These are phyloP conservation scores for Odocoileus hemionus DNA, from an alignment of 2,113 vertebrate species.

Conservation along the genomic window DNA sequence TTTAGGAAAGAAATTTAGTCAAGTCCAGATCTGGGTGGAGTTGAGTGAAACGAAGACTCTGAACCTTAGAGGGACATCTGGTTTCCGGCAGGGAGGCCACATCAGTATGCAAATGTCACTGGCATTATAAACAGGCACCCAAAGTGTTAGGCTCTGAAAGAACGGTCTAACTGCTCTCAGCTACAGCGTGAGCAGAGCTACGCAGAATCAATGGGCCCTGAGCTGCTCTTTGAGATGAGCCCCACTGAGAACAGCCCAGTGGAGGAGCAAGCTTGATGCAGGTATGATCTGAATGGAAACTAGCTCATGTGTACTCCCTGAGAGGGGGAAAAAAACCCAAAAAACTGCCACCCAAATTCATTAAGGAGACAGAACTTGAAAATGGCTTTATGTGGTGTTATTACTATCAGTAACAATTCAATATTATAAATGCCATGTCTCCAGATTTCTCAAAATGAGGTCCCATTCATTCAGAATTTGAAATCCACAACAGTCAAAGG, in stretches of 20 bases:
- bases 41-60: neutral
- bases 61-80: neutral
- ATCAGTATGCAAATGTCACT: neutral
- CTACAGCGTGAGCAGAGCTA: rapidly evolving
- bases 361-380: neutral
- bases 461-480: neutral
- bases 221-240: neutral
- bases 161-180: neutral
- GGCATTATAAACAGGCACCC: neutral
- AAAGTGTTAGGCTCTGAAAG: neutral
- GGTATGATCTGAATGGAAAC: neutral
- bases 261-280: neutral
- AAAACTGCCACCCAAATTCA: neutral
- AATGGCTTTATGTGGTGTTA: neutral
- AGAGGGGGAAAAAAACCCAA: neutral
- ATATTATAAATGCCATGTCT: rapidly evolving
- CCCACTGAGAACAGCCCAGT: neutral
- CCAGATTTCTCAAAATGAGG: neutral
- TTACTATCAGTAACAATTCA: neutral
- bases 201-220: neutral
- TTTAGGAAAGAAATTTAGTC: neutral
- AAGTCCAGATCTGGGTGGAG: neutral
- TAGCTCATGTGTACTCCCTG: rapidly evolving
- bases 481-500: neutral
- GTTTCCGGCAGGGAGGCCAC: neutral